A percentile compares a stretch with the other conserved stretches of the same genome.
Evolutionary conservation across 2,113 vertebrate species (phyloP).

Genomic region (Oriolus oriolus): DNA sequence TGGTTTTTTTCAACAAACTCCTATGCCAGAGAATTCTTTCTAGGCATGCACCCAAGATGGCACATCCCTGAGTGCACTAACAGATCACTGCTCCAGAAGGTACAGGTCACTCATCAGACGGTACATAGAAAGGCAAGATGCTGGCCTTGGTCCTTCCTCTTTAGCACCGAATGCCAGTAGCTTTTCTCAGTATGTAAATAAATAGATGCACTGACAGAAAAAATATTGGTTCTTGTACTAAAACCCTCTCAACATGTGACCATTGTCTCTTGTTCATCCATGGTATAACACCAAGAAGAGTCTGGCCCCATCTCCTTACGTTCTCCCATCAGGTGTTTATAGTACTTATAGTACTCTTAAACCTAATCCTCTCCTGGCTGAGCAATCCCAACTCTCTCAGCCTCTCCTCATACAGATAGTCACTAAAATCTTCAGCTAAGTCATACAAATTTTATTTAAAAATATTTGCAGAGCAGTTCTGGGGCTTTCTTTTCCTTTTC

Average conservation of each 20-base stretch:
- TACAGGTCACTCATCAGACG: accelerated
- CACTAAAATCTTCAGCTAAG: not conserved
- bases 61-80: not conserved
- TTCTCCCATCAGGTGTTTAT: not conserved
- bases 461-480: not conserved
- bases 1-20: not conserved
- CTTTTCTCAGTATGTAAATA: not conserved
- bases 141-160: not conserved
- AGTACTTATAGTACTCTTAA: not conserved
- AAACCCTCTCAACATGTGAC: not conserved
- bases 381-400: not conserved
- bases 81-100: not conserved
- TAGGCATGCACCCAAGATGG: not conserved
- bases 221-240: not conserved
- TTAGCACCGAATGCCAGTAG: not conserved
- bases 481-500: not conserved
- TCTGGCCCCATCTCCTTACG: not conserved
- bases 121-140: not conserved
- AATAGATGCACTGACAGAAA: not conserved
- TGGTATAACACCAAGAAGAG: not conserved
- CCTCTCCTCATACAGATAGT: not conserved
- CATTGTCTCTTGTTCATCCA: not conserved
- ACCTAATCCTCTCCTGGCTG: not conserved
- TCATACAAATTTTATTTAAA: not conserved
- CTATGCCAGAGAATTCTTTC: not conserved